phyloP scores from a whole-genome alignment of 2,113 vertebrate species.

The Hiodon alosoides region DNA sequence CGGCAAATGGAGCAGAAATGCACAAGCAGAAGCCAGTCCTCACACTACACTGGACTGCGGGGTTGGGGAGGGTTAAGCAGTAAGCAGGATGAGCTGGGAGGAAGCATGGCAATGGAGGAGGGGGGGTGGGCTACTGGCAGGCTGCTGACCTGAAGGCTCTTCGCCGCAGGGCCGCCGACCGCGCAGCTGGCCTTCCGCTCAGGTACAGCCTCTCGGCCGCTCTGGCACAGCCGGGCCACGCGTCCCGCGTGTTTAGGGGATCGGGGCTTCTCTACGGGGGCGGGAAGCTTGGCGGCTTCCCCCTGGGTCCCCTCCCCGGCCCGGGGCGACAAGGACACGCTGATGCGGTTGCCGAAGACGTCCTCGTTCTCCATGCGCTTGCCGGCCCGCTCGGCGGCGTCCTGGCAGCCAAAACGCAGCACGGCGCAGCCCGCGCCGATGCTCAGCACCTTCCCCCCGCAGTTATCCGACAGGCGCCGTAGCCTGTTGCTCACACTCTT shows the following conservation, averaged over 20 bases:
- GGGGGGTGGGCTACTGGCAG: conserved; percentile 62
- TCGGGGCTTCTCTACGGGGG: conserved; percentile 73
- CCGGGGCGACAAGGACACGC: conserved; percentile 79
- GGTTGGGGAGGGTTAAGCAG: not conserved
- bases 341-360: conserved; percentile 87
- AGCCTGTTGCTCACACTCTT: conserved; percentile 88
- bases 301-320: conserved; percentile 61
- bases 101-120: conserved; percentile 42
- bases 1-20: conserved; percentile 11
- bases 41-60: conserved; percentile 3
- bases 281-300: conserved; percentile 21
- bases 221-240: conserved; percentile 69
- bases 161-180: conserved; percentile 60
- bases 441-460: conserved; percentile 91
- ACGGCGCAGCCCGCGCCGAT: conserved; percentile 79
- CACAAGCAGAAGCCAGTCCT: conserved; percentile 23
- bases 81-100: conserved; percentile 23
- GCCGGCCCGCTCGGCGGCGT: conserved; percentile 82
- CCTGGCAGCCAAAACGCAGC: conserved; percentile 83
- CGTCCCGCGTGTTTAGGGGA: conserved; percentile 83
- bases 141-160: conserved; percentile 80
- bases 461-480: conserved; percentile 91
- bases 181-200: conserved; percentile 64
- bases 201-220: conserved; percentile 64
- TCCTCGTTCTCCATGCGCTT: conserved; percentile 98